These are phyloP conservation scores for Melitaea athalia DNA, from an alignment of 2,888 invertebrate species.

Conservation along the genomic window DNA sequence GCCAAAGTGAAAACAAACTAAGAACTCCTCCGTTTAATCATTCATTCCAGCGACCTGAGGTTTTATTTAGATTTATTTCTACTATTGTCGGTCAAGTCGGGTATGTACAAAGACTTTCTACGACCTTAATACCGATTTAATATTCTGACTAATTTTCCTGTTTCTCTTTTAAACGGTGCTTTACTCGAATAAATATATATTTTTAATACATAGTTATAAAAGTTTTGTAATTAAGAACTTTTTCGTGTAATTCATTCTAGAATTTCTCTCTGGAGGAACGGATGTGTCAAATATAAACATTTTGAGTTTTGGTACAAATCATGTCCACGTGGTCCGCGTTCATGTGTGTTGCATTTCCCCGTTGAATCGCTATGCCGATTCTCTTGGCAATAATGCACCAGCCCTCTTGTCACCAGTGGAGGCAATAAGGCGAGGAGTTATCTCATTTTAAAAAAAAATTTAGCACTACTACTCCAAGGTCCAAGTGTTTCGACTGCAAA, in stretches of 20 bases:
- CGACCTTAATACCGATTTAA: constrained; percentile 22
- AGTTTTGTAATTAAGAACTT: not conserved
- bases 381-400: too few species aligned
- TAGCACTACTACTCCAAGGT: too few species aligned
- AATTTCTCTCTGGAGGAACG: not conserved
- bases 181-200: not conserved
- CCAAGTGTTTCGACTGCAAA: too few species aligned
- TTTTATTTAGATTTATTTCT: constrained; percentile 74
- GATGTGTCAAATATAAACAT: not conserved
- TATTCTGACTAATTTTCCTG: constrained; percentile 9
- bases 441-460: too few species aligned
- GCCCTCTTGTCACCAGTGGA: too few species aligned
- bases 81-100: constrained; percentile 59
- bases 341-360: too few species aligned
- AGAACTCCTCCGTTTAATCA: constrained; percentile 75
- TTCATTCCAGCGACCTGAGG: constrained; percentile 63
- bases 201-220: not conserved
- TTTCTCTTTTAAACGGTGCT: not conserved
- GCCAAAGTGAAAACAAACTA: constrained; percentile 79
- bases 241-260: not conserved
- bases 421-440: too few species aligned
- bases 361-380: too few species aligned
- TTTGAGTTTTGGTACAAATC: too few species aligned
- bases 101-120: constrained; percentile 31
- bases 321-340: too few species aligned